Evolutionary conservation across 2,797 vertebrate genomes (phyloP), one percentile per base, ranked within the genome.

Genomic region (Darevskia mixta): DNA sequence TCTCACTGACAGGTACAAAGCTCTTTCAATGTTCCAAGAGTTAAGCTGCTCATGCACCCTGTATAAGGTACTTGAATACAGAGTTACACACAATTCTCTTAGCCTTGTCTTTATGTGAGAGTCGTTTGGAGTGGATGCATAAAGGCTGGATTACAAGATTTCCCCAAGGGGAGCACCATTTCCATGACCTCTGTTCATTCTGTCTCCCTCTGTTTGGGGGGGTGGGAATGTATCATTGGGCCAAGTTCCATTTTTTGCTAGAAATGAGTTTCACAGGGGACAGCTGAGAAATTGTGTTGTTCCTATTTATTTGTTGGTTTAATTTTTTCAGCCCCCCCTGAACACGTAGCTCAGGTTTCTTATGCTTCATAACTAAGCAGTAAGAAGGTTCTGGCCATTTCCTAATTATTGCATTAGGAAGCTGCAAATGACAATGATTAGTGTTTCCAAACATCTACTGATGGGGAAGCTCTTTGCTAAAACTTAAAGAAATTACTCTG

Each of bases 291-390:
- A 4, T 25, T n/a, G 17, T 38, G 27, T 1, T 3, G 35, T 2
- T 29, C 29, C 41, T 38, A 76, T 75, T 29, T 43, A 64, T 38
- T 58, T 38, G 8, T 27, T 2, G 29, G 25, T 10, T 41, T 29
- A 18, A 43, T 43, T 20, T 55, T 8, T 64, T 55, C 17, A 38
- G 29, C 11, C 83, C 93, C 93, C 93, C 90, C n/a, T 8, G 91
- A 93, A 93, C 71, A 88, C 94, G 92, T 94, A 79, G 93, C 90
- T 95, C 90, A 92, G 10, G 10, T 72, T 73, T 81, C 27, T 25
- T 49, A 29, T 58, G 25, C 2, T 3, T 45, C 17, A 49, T 1
- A 8, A 11, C 61, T 64, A 64, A 13, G 29, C 43, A 5, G 6
- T 77, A 43, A 27, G 8, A 82, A 32, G 8, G 1, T 3, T 41